Evolutionary conservation across 2,113 vertebrate species (phyloP).

Genomic region (Rhombomys opimus): DNA sequence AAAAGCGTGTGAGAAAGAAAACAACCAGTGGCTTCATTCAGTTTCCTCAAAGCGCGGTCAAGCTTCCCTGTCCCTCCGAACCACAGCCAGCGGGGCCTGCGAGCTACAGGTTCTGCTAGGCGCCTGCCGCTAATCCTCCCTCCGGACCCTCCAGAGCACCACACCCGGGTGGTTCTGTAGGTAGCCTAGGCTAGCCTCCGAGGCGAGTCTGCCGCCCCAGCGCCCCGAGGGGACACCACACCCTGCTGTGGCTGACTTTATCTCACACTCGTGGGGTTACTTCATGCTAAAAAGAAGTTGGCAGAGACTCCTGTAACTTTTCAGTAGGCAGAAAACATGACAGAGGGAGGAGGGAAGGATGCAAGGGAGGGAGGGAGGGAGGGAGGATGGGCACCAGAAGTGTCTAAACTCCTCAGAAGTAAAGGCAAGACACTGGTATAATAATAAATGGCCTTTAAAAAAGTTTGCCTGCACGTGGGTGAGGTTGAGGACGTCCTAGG

Average conservation of each 20-base stretch:
- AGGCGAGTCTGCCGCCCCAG: not conserved
- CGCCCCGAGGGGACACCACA: not conserved
- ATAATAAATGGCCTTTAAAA: not conserved
- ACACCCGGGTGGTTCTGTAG: not conserved
- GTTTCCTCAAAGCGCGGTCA: not conserved
- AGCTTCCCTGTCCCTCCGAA: not conserved
- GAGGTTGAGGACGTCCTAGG: not conserved
- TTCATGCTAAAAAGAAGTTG: constrained; percentile 19
- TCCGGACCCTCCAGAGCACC: no score
- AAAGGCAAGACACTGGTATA: not conserved
- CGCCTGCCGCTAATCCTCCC: not conserved
- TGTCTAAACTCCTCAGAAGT: not conserved
- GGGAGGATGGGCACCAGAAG: no score
- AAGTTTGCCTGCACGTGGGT: not conserved
- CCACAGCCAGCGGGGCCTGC: not conserved
- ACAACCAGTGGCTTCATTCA: not conserved
- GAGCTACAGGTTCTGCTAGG: not conserved
- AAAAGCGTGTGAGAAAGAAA: not conserved
- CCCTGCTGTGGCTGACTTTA: not conserved
- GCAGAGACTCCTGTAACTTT: not conserved
- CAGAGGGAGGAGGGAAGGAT: not conserved
- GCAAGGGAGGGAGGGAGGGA: not conserved
- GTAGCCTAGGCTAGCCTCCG: not conserved
- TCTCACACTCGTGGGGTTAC: not conserved
- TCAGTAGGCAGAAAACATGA: not conserved